These are phyloP conservation scores for Drosophila bunnanda DNA, from an alignment of 2,888 invertebrate genomes.

Conservation along the genomic window DNA sequence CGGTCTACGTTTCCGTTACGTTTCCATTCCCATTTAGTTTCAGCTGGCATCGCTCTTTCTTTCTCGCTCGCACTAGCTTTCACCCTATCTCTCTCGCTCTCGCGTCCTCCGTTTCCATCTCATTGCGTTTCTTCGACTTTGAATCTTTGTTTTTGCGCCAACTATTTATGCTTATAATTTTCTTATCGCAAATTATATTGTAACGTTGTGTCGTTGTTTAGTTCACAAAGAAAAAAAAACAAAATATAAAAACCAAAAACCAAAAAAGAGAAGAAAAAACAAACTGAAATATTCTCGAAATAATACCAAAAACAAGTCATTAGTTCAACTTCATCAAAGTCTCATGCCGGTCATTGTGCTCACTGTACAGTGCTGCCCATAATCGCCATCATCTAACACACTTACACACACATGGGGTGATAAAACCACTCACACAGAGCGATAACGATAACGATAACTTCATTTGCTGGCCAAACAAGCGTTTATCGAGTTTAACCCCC, in stretches of 20 bases:
- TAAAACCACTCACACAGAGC: constrained; percentile 20
- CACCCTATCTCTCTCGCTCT: constrained; percentile 1
- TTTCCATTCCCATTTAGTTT: constrained; percentile 16
- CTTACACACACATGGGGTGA: constrained; percentile 15
- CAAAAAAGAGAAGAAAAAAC: constrained; percentile 6
- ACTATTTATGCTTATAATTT: constrained; percentile 43
- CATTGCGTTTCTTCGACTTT: constrained; percentile 9
- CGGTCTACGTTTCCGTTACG: not conserved
- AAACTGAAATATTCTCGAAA: constrained; percentile 20
- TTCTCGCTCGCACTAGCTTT: constrained; percentile 23
- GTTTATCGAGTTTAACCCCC: constrained; percentile 39
- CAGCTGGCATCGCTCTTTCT: constrained; percentile 17
- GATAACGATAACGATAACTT: constrained; percentile 46
- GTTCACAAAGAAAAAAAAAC: constrained; percentile 56
- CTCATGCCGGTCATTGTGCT: constrained; percentile 23
- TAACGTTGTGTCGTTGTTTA: constrained; percentile 75
- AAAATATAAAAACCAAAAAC: constrained; percentile 41
- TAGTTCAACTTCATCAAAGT: constrained; percentile 11
- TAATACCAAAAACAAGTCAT: constrained; percentile 26
- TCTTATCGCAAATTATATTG: constrained; percentile 58
- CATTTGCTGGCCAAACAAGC: constrained; percentile 40
- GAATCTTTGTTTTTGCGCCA: constrained; percentile 12
- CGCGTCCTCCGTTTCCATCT: constrained; percentile 21
- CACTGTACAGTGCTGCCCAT: constrained; percentile 30
- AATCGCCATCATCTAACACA: constrained; percentile 22